Evolutionary conservation across 2,888 invertebrate genomes (phyloP).

Genomic region (Cephus runcator): DNA sequence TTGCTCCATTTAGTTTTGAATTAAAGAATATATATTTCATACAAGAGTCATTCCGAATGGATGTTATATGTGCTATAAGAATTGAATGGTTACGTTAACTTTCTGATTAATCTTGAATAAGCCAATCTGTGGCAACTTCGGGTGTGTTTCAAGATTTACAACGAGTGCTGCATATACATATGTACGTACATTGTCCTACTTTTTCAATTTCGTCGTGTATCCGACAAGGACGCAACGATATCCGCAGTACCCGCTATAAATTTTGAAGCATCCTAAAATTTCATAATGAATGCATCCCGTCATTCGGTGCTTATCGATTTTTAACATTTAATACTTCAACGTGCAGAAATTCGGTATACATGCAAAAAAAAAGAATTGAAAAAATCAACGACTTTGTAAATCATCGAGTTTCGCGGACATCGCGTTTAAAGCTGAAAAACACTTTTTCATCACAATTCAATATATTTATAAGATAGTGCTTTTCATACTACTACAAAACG

Average conservation of each 20-base stretch:
- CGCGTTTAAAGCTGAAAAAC: not conserved
- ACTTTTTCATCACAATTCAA: not conserved
- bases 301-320: not conserved
- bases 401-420: not conserved
- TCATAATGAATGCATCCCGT: too few species aligned
- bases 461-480: not conserved
- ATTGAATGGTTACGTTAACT: not conserved
- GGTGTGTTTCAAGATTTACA: not conserved
- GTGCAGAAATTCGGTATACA: not conserved
- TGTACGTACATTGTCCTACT: too few species aligned
- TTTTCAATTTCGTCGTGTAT: not conserved
- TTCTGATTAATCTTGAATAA: not conserved
- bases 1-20: not conserved
- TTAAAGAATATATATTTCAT: not conserved
- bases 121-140: not conserved
- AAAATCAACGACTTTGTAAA: not conserved
- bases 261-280: too few species aligned
- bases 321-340: not conserved
- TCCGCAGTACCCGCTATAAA: too few species aligned
- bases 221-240: not conserved
- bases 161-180: too few species aligned
- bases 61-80: not conserved
- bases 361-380: not conserved
- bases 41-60: not conserved
- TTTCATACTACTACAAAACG: not conserved